Conservation (phyloP, 2,113 vertebrate genomes). For the Aix galericulata region DNA sequence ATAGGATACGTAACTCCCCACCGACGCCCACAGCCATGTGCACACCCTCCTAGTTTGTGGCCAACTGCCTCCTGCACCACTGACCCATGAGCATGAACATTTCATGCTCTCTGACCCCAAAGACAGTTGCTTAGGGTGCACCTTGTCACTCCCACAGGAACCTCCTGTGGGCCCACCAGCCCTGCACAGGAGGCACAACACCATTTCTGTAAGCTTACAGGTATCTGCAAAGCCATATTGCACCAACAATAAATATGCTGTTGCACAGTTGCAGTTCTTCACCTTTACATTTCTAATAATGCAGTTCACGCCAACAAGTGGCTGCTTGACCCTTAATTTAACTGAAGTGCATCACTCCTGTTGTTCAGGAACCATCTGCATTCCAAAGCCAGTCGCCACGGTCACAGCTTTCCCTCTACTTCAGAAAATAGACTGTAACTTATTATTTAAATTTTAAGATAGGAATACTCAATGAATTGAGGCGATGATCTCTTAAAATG, state of each 20-base stretch:
- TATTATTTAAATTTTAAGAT: not conserved
- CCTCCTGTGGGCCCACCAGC: not conserved
- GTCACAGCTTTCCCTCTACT: not conserved
- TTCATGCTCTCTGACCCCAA: rapidly evolving
- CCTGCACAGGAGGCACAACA: rapidly evolving
- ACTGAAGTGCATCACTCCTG: rapidly evolving
- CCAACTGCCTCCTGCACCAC: rapidly evolving
- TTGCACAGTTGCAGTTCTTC: not conserved
- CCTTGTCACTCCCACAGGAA: not conserved
- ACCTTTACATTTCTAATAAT: rapidly evolving
- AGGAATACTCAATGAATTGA: not conserved
- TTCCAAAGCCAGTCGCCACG: not conserved
- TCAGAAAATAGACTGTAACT: not conserved
- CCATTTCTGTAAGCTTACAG: rapidly evolving
- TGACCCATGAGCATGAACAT: not conserved
- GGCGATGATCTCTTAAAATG: not conserved
- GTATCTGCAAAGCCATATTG: not conserved
- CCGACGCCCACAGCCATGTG: rapidly evolving
- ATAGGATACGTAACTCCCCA: too few species aligned
- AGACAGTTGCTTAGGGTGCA: rapidly evolving
- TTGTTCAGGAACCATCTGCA: not conserved
- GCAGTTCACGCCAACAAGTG: too few species aligned
- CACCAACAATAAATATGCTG: not conserved
- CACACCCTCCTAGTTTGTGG: rapidly evolving
- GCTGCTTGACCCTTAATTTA: not conserved